phyloP scores from a whole-genome alignment of 2,113 vertebrate species.

The Zapornia atra region DNA sequence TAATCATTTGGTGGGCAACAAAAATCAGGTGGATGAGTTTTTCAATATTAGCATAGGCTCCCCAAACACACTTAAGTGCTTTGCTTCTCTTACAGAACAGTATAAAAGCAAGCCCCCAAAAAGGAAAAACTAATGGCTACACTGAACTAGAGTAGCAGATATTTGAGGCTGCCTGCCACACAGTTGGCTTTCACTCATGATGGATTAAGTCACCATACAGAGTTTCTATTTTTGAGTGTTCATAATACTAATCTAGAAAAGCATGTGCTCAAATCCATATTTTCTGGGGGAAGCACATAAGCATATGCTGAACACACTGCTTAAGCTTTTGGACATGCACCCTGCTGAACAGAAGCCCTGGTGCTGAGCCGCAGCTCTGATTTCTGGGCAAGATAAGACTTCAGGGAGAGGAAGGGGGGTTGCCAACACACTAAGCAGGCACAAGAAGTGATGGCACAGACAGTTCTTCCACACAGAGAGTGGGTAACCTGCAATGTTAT shows the following conservation, averaged over 20 bases:
- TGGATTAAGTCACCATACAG: not conserved
- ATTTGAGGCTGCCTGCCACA: not conserved
- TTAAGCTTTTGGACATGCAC: not conserved
- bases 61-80: not conserved
- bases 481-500: not conserved
- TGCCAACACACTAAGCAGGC: not conserved
- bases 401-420: not conserved
- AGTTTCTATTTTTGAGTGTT: conserved; percentile 19
- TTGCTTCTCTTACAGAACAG: not conserved
- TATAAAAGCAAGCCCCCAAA: not conserved
- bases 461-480: not conserved
- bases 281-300: not conserved
- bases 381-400: not conserved
- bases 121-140: not conserved
- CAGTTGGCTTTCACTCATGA: not conserved
- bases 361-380: rapidly evolving
- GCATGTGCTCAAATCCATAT: not conserved
- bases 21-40: not conserved
- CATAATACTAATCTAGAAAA: not conserved
- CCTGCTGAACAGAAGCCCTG: not conserved
- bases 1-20: not conserved
- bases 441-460: not conserved
- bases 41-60: not conserved
- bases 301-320: not conserved
- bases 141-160: not conserved